A percentile compares a stretch with the other conserved stretches of the same genome.
Evolutionary conservation across 2,113 vertebrate species (phyloP).

Genomic region (Ginglymostoma cirratum): DNA sequence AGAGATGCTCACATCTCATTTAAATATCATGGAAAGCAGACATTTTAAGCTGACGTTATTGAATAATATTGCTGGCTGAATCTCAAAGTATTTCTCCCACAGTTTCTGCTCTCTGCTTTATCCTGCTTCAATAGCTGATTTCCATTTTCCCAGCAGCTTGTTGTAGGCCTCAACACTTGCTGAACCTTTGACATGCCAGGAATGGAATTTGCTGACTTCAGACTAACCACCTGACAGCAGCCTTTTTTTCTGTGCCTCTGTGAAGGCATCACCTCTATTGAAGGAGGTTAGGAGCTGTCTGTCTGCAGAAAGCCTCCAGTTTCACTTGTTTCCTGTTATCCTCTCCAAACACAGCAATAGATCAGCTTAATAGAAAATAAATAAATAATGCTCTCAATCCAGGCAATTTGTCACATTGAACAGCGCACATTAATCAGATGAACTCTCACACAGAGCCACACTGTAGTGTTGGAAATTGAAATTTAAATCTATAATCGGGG

Average conservation of each 20-base stretch:
- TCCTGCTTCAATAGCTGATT: background rate
- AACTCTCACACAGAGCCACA: background rate
- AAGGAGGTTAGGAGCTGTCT: background rate
- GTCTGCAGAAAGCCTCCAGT: background rate
- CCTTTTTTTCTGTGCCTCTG: background rate
- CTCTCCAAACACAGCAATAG: background rate
- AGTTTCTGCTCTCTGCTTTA: background rate
- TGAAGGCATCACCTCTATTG: background rate
- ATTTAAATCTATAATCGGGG: background rate
- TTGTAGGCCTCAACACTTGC: background rate
- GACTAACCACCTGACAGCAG: background rate
- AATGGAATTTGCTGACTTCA: slow-evolving; percentile 20
- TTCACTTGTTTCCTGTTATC: background rate
- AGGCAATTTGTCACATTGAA: slow-evolving; percentile 1
- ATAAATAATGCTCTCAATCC: slow-evolving; percentile 12
- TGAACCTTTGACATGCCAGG: background rate
- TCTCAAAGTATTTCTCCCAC: background rate
- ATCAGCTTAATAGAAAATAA: background rate
- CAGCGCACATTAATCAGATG: background rate
- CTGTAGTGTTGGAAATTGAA: background rate
- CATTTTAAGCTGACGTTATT: background rate
- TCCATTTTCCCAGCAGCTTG: background rate
- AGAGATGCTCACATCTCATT: background rate
- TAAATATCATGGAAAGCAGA: background rate
- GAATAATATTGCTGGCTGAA: background rate